Conservation (phyloP, 2,888 invertebrate genomes). For the Hydrotaea diabolus region DNA sequence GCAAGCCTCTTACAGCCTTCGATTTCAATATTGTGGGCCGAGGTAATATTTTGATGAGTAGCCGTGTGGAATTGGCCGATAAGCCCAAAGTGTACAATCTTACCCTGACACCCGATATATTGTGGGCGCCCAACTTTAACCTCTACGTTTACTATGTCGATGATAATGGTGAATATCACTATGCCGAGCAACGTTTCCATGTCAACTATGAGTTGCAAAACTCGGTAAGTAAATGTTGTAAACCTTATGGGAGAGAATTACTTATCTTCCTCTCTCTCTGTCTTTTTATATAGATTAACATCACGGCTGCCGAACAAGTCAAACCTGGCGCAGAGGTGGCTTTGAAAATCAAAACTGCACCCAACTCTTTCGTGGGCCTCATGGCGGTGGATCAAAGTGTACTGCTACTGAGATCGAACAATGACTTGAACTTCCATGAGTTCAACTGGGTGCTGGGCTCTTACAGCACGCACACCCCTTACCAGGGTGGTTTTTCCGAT, state of each 20-base stretch:
- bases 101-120: constrained; percentile 87
- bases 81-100: constrained; percentile 82
- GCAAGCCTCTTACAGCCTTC: constrained; percentile 87
- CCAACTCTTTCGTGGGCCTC: constrained; percentile 92
- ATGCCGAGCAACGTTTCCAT: constrained; percentile 91
- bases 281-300: constrained; percentile 83
- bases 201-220: constrained; percentile 85
- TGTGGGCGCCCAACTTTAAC: constrained; percentile 91
- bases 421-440: constrained; percentile 82
- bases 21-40: constrained; percentile 91
- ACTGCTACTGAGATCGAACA: constrained; percentile 85
- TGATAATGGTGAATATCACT: constrained; percentile 89
- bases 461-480: constrained; percentile 82
- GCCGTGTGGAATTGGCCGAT: constrained; percentile 84
- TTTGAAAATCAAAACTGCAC: constrained; percentile 89
- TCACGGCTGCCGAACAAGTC: constrained; percentile 85
- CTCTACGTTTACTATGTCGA: constrained; percentile 89
- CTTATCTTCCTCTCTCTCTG: neutral
- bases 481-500: constrained; percentile 75
- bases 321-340: constrained; percentile 90
- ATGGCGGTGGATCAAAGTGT: constrained; percentile 94
- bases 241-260: neutral
- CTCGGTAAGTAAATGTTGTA: constrained; percentile 41
- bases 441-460: constrained; percentile 84
- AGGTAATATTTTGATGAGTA: constrained; percentile 90